These are phyloP conservation scores for Sparus aurata DNA, from an alignment of 2,797 vertebrate species.

Conservation along the genomic window DNA sequence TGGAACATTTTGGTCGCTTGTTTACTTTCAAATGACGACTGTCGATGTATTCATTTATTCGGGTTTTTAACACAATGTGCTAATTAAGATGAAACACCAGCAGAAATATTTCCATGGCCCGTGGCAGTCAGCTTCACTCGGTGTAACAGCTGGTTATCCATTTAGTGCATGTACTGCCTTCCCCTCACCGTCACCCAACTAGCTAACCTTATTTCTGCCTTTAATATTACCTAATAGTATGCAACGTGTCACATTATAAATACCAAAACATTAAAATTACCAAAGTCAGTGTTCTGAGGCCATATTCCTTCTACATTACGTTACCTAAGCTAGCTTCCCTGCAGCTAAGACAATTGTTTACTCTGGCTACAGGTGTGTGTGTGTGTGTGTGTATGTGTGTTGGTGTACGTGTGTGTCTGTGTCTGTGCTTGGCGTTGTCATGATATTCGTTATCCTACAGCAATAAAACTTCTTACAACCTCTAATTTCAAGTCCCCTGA, in stretches of 20 bases:
- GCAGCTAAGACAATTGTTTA: constrained; percentile 53
- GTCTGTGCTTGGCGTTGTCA: constrained; percentile 31
- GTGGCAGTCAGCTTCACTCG: constrained; percentile 7
- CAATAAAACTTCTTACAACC: background rate
- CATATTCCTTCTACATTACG: background rate
- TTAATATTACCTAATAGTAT: background rate
- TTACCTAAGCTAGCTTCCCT: background rate
- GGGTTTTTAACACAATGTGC: background rate
- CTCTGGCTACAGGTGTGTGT: constrained; percentile 71
- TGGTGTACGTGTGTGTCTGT: too few relatives aligned
- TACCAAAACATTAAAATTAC: background rate
- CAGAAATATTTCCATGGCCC: constrained; percentile 2
- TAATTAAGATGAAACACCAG: constrained; percentile 5
- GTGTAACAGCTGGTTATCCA: constrained; percentile 51
- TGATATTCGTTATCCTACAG: constrained; percentile 33
- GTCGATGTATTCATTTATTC: background rate
- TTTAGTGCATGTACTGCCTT: background rate
- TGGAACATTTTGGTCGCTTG: background rate
- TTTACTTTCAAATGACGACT: background rate
- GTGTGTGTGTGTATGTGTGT: too few relatives aligned
- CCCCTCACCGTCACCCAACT: background rate
- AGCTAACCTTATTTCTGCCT: background rate
- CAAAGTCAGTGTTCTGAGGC: background rate
- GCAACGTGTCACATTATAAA: background rate
- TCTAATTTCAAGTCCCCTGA: background rate